These are phyloP conservation scores for Drosophila bunnanda DNA, from an alignment of 2,888 invertebrate species.

Conservation along the genomic window DNA sequence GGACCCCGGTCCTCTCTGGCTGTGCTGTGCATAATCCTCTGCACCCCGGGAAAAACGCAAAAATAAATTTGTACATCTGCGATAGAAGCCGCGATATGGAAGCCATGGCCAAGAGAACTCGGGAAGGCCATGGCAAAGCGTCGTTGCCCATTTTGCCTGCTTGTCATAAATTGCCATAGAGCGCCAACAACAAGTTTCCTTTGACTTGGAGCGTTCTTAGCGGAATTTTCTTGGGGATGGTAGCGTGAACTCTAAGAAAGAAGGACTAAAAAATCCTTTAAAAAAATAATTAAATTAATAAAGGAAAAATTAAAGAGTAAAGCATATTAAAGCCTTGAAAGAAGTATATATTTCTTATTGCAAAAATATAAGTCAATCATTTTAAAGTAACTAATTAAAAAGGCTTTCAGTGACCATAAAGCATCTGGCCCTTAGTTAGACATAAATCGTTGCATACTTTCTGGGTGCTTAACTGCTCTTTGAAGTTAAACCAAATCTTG, in stretches of 20 bases:
- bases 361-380: not conserved
- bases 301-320: not conserved
- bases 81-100: constrained; percentile 73
- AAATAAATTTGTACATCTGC: constrained; percentile 73
- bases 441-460: not conserved
- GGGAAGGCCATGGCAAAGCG: constrained; percentile 34
- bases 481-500: not conserved
- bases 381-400: no score
- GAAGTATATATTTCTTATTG: not conserved
- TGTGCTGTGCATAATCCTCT: constrained; percentile 20
- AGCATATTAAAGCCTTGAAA: not conserved
- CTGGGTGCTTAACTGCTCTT: not conserved
- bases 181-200: constrained; percentile 57
- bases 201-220: constrained; percentile 21
- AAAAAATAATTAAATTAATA: not conserved
- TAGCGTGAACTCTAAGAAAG: not conserved
- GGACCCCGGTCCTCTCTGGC: constrained; percentile 7
- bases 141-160: constrained; percentile 64
- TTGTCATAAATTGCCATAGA: constrained; percentile 75
- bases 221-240: constrained; percentile 28
- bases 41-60: constrained; percentile 29
- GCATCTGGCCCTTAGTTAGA: not conserved
- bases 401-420: no score
- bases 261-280: no score
- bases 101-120: constrained; percentile 33